Evolutionary conservation across 2,113 vertebrate species (phyloP), one percentile per base, ranked within the genome.

Genomic region (Hypomesus transpacificus): DNA sequence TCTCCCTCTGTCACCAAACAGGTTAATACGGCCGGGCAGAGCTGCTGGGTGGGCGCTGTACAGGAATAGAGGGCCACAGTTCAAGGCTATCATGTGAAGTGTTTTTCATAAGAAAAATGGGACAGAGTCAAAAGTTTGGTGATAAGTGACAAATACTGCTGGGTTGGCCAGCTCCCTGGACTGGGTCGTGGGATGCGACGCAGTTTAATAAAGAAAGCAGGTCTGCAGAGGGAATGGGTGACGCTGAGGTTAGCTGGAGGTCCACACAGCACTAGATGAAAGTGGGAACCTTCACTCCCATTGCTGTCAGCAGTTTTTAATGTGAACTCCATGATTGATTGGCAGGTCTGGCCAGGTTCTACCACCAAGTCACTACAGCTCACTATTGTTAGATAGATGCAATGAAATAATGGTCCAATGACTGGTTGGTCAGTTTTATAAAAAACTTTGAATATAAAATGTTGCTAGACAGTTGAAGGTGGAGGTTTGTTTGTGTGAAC

Each of bases 241-340:
- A 89, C 85, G 85, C 88, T 83, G 88, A 88, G 88, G 89, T 93
- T 90, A 87, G 91, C 86, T 88, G 88, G 85, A 93, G 89, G 92
- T 81, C 88, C 84, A 84, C 78, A 84, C 78, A 82, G 84, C 79
- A 81, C 84, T 66, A 96, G 93, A 96, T 96, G 93, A 98, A 98
- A 98, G 96, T 92, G 90, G 91, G 88, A 92, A 92, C 90, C 91
- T 91, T 92, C 83, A 90, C 89, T 93, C 91, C 91, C 92, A 88
- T 86, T 51, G 86, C 94, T 96, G 96, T 98, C 96, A 97, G 94
- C 97, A 96, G 94, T 94, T 98, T 94, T 96, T 96, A 97, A 98
- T 98, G 95, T 96, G 91, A 93, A 85, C 88, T 84, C 79, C 81
- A 88, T 80, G 87, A 92, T 88, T 89, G 87, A 92, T 91, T 66